These are phyloP conservation scores for Drosophila rhopaloa DNA, from an alignment of 1,140 invertebrate genomes.

Conservation along the genomic window DNA sequence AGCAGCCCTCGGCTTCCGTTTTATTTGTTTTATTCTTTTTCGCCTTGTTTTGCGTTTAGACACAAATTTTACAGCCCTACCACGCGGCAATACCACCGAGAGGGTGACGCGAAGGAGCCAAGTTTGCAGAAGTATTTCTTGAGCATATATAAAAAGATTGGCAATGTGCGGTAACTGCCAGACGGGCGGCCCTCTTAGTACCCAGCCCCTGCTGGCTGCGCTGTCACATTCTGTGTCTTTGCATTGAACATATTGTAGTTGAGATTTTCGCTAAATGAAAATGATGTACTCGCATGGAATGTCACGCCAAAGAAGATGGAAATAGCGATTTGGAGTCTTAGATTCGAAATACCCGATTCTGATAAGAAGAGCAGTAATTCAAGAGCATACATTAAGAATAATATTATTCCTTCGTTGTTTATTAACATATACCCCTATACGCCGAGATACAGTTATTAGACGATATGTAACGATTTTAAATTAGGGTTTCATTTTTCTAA, in stretches of 20 bases:
- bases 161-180: conserved; percentile 54
- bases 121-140: conserved; percentile 71
- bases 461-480: no score
- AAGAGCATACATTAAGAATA: no score
- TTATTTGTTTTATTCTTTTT: conserved; percentile 53
- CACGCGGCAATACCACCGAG: conserved; percentile 24
- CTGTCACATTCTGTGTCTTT: conserved; percentile 37
- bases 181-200: not conserved
- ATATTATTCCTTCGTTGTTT: no score
- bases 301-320: conserved; percentile 38
- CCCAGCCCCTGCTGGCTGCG: not conserved
- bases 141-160: conserved; percentile 66
- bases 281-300: conserved; percentile 78
- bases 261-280: conserved; percentile 76
- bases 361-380: no score
- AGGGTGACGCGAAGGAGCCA: conserved; percentile 15
- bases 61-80: conserved; percentile 73
- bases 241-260: conserved; percentile 77
- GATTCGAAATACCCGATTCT: not conserved
- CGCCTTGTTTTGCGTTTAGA: conserved; percentile 72
- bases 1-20: conserved; percentile 11
- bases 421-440: no score
- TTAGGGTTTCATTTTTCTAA: no score
- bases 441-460: no score
- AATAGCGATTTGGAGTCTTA: conserved; percentile 16